Percentiles rank a stretch among this genome's conserved stretches.
These are phyloP conservation scores for Craterocephalus amniculus DNA, from an alignment of 2,797 vertebrate species.

Conservation along the genomic window DNA sequence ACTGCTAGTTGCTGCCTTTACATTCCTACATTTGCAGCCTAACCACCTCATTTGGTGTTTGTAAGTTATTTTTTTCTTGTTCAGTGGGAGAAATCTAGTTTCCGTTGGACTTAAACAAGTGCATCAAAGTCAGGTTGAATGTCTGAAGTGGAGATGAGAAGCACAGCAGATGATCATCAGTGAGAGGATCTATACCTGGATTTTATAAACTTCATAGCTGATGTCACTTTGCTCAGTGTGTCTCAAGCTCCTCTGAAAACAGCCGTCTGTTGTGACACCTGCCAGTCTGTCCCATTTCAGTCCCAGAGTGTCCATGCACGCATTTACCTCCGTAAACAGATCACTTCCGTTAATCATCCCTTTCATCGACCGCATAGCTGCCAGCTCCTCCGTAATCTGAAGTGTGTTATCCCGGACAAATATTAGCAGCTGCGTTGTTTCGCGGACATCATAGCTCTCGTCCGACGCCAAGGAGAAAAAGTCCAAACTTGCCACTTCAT, in stretches of 20 bases:
- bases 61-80: slow-evolving; percentile 7
- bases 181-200: slow-evolving; percentile 9
- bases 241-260: slow-evolving; percentile 9
- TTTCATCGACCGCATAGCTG: neutral
- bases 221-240: too few species aligned
- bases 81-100: slow-evolving; percentile 1
- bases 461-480: slow-evolving; percentile 10
- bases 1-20: neutral
- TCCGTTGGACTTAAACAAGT: neutral
- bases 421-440: too few species aligned
- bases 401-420: too few species aligned
- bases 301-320: slow-evolving; percentile 26
- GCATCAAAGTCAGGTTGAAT: slow-evolving; percentile 22
- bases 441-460: too few species aligned
- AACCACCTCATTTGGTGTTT: slow-evolving; percentile 3
- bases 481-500: neutral
- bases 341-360: neutral
- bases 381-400: too few species aligned
- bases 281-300: slow-evolving; percentile 23
- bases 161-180: slow-evolving; percentile 34
- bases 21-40: slow-evolving; percentile 2
- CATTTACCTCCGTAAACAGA: slow-evolving; percentile 18
- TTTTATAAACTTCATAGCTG: slow-evolving; percentile 12
- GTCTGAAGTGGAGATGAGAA: slow-evolving; percentile 26
- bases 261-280: slow-evolving; percentile 36